phyloP scores from a whole-genome alignment of 92 coral and sea anemone genomes.

The Galaxea fascicularis region DNA sequence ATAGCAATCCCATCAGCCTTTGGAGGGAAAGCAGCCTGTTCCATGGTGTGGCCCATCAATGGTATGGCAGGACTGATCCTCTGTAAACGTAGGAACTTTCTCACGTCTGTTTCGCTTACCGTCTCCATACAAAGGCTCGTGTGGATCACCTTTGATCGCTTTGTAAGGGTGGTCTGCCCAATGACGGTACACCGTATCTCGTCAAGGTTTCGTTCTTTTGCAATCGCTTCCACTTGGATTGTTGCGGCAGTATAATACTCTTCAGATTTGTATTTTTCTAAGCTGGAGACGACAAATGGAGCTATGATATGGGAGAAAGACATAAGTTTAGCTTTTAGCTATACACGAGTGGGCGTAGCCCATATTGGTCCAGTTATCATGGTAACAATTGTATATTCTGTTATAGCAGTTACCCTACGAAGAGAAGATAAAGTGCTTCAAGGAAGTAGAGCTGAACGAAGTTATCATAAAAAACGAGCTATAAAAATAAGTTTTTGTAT shows the following conservation, averaged over 20 bases:
- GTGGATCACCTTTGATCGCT: constrained; percentile 8
- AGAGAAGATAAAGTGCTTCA: not conserved
- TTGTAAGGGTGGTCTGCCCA: not conserved
- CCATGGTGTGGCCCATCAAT: not conserved
- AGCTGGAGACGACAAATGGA: too few species aligned
- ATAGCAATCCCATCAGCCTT: not conserved
- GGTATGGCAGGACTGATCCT: not conserved
- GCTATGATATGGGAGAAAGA: too few species aligned
- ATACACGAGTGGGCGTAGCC: too few species aligned
- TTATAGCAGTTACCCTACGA: not conserved
- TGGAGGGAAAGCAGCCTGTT: not conserved
- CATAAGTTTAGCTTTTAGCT: too few species aligned
- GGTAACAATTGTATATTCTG: not conserved
- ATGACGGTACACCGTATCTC: not conserved
- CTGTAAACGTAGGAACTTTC: not conserved
- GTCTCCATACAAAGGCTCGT: not conserved
- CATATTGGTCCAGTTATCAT: too few species aligned
- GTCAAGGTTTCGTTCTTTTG: not conserved
- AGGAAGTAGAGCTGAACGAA: not conserved
- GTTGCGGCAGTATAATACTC: too few species aligned
- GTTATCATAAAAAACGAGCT: not conserved
- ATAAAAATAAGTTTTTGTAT: not conserved
- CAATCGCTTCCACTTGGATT: too few species aligned
- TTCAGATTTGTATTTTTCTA: too few species aligned
- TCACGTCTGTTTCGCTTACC: not conserved